Base-by-base conservation (phyloP, 2,888 invertebrate species). In the Trichopoda pennipes region DNA sequence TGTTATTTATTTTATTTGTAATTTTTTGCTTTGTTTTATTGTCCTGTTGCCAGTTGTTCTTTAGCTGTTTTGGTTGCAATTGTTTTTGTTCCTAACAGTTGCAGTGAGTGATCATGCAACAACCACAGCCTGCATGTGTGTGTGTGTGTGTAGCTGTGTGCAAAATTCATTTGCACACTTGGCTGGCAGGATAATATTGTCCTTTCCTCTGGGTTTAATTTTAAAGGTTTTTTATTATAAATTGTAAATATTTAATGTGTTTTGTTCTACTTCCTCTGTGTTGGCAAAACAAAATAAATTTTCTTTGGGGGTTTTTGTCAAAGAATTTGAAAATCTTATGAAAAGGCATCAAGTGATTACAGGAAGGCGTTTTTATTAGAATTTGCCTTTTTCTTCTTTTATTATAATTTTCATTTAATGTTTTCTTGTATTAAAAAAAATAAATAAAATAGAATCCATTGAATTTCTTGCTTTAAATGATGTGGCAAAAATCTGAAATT, bases 81-180 rank as follows among this genome's bases (percentile, higher is more conserved):
- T 7, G 38, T 19, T 60, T 72, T 60, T 72, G n/a, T 64, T 58
- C 16, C 6, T 21, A 56, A 47, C 51, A 60, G 66, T 72, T 72
- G 64, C 78, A 78, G 78, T 72, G 64, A 72, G n/a, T n/a, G n/a
- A n/a, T n/a, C 72, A 53, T 42, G 66, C 66, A 72, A 60, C 58
- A 51, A 49, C 69, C 68, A 51, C 77, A 78, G 69, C 49, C 58
- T 69, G 51, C 35, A 19, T 44, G 76, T 58, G 72, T 81, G n/a
- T n/a, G n/a, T n/a, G n/a, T n/a, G n/a, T n/a, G n/a, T n/a, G n/a
- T n/a, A n/a, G n/a, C n/a, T n/a, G n/a, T n/a, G 78, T 74, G 74
- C 74, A 66, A 74, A 81, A 81, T 74, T 70, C 64, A 78, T 78
- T 81, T 78, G 69, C 47, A 60, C 74, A 78, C 69, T 81, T 78